phyloP scores from a whole-genome alignment of 2,797 vertebrate species.

The Pangasius larnaudii region DNA sequence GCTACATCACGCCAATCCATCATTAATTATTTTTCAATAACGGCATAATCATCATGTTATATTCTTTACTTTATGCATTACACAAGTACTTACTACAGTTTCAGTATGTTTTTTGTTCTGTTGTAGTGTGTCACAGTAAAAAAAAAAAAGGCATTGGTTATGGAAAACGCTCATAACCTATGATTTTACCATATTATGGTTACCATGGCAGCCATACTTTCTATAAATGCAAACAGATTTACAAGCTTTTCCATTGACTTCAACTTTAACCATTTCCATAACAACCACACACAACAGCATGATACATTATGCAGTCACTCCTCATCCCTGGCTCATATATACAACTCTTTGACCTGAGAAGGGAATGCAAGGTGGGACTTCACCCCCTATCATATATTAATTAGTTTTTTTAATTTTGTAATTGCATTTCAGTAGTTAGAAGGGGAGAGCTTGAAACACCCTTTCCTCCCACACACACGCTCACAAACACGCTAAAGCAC shows the following conservation, averaged over 20 bases:
- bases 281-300: background rate
- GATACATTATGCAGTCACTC: background rate
- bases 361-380: too few species aligned
- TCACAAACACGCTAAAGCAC: slow-evolving; percentile 41
- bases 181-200: background rate
- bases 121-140: background rate
- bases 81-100: background rate
- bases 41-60: background rate
- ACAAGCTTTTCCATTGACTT: background rate
- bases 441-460: slow-evolving; percentile 52
- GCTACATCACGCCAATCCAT: too few species aligned
- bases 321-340: background rate
- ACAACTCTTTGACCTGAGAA: background rate
- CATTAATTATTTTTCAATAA: background rate
- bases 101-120: background rate
- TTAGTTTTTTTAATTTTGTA: background rate
- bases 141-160: background rate
- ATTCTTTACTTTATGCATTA: background rate
- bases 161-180: background rate
- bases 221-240: background rate
- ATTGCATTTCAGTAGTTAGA: background rate
- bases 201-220: background rate
- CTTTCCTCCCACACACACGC: background rate
- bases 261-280: background rate
- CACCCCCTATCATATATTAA: background rate